These are phyloP conservation scores for Artibeus lituratus DNA, from an alignment of 2,797 vertebrate species.

Conservation along the genomic window DNA sequence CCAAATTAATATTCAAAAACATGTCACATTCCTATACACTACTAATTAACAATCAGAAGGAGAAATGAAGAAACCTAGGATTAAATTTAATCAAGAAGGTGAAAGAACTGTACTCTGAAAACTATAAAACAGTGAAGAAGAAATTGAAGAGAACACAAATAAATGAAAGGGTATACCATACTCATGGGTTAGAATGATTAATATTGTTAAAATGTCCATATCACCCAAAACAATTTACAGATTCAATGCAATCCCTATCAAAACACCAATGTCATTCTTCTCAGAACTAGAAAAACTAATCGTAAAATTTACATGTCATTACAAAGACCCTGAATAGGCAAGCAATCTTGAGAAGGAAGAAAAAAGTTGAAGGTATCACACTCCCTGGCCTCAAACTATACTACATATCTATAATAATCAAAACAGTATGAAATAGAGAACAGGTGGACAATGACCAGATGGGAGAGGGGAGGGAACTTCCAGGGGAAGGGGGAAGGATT, in stretches of 20 bases:
- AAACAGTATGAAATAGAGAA: background rate
- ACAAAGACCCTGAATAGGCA: background rate
- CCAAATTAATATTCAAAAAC: background rate
- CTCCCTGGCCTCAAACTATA: background rate
- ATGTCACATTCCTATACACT: background rate
- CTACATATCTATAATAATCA: background rate
- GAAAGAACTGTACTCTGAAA: background rate
- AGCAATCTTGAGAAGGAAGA: background rate
- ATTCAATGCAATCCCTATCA: background rate
- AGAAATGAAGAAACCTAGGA: background rate
- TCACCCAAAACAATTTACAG: background rate
- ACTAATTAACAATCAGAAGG: background rate
- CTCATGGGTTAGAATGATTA: background rate
- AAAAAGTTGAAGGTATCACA: background rate
- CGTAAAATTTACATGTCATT: background rate
- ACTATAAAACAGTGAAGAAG: background rate
- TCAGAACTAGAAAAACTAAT: background rate
- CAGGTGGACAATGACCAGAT: too few species aligned
- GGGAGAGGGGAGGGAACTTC: too few species aligned
- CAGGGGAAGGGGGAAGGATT: too few species aligned
- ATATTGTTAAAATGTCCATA: background rate
- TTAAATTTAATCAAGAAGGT: background rate
- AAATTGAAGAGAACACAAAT: background rate
- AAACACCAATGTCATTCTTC: background rate
- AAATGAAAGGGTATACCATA: background rate